Evolutionary conservation across 2,797 vertebrate genomes (phyloP).

Genomic region (Anguilla anguilla): DNA sequence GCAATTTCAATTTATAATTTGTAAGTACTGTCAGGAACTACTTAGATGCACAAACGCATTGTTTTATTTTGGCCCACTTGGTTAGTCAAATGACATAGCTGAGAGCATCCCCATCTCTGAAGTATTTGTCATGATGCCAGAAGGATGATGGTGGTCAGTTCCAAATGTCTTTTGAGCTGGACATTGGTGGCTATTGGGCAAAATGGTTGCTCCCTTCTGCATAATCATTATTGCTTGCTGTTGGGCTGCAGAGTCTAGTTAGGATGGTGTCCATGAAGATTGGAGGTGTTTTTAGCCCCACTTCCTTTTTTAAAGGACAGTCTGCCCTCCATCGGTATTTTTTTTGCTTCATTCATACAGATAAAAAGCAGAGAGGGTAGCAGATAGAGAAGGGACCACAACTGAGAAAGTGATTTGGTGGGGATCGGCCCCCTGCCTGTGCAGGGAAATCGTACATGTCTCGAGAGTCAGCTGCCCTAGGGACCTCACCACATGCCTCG

Average conservation of each 20-base stretch:
- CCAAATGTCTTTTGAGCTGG: not conserved
- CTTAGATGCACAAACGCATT: not conserved
- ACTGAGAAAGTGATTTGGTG: too few relatives aligned
- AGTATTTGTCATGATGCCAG: not conserved
- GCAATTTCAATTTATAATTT: not conserved
- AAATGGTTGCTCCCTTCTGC: not conserved
- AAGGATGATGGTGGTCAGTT: not conserved
- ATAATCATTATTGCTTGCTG: not conserved
- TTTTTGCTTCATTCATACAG: not conserved
- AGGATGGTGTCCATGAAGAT: too few relatives aligned
- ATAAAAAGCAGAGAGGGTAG: not conserved
- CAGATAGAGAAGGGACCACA: not conserved
- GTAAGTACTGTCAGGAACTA: not conserved
- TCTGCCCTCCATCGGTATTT: too few relatives aligned
- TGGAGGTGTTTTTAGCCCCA: too few relatives aligned
- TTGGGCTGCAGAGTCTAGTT: too few relatives aligned
- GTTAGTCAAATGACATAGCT: not conserved
- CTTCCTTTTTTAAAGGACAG: too few relatives aligned
- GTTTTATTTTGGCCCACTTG: not conserved
- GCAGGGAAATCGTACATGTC: too few relatives aligned
- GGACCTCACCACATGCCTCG: too few relatives aligned
- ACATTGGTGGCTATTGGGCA: not conserved
- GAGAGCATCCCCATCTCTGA: not conserved
- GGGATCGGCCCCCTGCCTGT: too few relatives aligned
- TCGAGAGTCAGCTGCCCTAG: too few relatives aligned